A percentile compares a stretch with the other conserved stretches of the same genome.
phyloP scores from a whole-genome alignment of 1,140 invertebrate species.

The Lepidurus packardi region DNA sequence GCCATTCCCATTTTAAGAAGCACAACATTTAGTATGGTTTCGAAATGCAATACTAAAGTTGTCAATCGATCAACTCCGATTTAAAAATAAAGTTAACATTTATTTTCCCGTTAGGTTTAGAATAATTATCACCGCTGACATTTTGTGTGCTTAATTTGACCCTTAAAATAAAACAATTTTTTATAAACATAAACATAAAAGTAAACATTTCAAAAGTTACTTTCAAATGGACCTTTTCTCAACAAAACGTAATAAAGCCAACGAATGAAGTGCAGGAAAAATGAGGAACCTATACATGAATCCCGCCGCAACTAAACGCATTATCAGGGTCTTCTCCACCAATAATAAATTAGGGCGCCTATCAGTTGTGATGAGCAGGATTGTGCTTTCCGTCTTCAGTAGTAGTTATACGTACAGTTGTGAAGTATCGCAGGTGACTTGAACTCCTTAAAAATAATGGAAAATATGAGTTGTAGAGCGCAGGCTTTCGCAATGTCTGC shows the following conservation, averaged over 20 bases:
- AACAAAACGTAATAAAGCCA: not conserved
- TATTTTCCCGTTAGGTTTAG: too few species aligned
- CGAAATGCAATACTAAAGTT: too few species aligned
- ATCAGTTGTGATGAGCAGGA: conserved; percentile 12
- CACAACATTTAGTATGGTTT: too few species aligned
- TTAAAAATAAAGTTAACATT: too few species aligned
- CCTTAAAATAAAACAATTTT: too few species aligned
- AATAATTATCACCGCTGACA: too few species aligned
- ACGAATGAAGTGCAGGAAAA: not conserved
- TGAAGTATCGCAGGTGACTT: conserved; percentile 11
- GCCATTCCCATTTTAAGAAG: too few species aligned
- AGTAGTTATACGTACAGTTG: not conserved
- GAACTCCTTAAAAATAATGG: not conserved
- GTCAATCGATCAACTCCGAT: too few species aligned
- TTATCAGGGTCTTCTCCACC: not conserved
- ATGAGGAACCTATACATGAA: not conserved
- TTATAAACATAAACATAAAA: too few species aligned
- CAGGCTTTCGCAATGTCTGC: conserved; percentile 7
- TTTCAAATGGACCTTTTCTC: too few species aligned
- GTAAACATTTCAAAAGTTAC: too few species aligned
- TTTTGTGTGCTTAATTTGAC: too few species aligned
- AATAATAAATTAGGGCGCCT: not conserved
- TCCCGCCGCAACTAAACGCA: not conserved
- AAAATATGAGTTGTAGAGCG: not conserved
- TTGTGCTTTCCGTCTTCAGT: not conserved